Conservation (phyloP, 2,113 vertebrate genomes). For the Hydrolagus affinis region DNA sequence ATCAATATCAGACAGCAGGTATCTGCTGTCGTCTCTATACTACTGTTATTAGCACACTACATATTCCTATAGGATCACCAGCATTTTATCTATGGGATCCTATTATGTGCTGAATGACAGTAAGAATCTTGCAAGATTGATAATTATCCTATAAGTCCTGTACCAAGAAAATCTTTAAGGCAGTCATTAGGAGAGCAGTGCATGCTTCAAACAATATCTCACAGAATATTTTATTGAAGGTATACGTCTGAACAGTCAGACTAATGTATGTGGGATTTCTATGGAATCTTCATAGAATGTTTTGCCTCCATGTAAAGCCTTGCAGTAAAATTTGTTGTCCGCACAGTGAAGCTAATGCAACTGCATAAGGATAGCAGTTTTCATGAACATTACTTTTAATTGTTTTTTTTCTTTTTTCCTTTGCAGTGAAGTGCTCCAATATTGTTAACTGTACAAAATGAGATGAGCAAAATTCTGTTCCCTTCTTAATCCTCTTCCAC, state of each 20-base stretch:
- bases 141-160: background rate
- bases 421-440: background rate
- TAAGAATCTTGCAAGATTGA: background rate
- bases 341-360: background rate
- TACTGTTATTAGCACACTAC: background rate
- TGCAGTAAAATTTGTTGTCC: background rate
- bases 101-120: background rate
- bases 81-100: background rate
- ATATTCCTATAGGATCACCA: background rate
- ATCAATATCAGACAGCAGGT: slow-evolving; percentile 72
- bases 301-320: background rate
- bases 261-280: background rate
- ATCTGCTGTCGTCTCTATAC: background rate
- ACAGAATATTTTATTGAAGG: slow-evolving; percentile 22
- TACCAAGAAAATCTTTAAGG: background rate
- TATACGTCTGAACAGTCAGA: slow-evolving; percentile 2
- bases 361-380: background rate
- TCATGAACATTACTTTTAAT: slow-evolving; percentile 24
- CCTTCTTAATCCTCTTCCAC: slow-evolving; percentile 9
- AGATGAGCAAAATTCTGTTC: slow-evolving; percentile 17
- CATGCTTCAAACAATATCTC: background rate
- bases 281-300: background rate
- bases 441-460: slow-evolving; percentile 9
- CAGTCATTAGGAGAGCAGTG: background rate
- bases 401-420: background rate